Evolutionary conservation across 2,113 vertebrate species (phyloP).

Genomic region (Castor canadensis): DNA sequence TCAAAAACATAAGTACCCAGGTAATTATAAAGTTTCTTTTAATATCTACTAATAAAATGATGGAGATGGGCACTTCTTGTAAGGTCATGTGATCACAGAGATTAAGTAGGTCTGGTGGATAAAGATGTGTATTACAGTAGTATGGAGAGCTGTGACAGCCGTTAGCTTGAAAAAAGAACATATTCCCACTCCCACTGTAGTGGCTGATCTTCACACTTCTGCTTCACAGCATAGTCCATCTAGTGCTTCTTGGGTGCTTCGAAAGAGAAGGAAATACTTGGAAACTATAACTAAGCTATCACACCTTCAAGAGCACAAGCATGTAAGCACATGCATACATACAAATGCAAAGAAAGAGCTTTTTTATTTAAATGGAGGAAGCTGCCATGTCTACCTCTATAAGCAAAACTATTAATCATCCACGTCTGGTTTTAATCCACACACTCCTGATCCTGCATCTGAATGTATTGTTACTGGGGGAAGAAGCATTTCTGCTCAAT

Average conservation of each 20-base stretch:
- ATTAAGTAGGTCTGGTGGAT: background rate
- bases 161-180: conserved; percentile 39
- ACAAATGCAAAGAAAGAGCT: conserved; percentile 62
- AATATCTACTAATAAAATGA: conserved; percentile 27
- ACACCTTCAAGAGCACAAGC: conserved; percentile 44
- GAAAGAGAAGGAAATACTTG: conserved; percentile 52
- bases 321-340: conserved; percentile 57
- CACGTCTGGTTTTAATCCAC: conserved; percentile 90
- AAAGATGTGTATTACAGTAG: background rate
- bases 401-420: conserved; percentile 89
- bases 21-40: conserved; percentile 41
- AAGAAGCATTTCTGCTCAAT: conserved; percentile 88
- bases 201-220: conserved; percentile 12
- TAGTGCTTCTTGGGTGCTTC: conserved; percentile 47
- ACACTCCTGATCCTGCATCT: conserved; percentile 87
- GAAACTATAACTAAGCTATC: conserved; percentile 41
- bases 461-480: conserved; percentile 88
- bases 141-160: conserved; percentile 1
- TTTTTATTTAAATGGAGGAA: conserved; percentile 86
- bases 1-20: conserved; percentile 5
- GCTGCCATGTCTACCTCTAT: conserved; percentile 86
- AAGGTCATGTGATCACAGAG: background rate
- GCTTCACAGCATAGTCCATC: conserved; percentile 28
- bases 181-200: background rate
- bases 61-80: background rate